These are phyloP conservation scores for Campylomormyrus tamandua DNA, from an alignment of 2,113 vertebrate genomes.

Conservation along the genomic window DNA sequence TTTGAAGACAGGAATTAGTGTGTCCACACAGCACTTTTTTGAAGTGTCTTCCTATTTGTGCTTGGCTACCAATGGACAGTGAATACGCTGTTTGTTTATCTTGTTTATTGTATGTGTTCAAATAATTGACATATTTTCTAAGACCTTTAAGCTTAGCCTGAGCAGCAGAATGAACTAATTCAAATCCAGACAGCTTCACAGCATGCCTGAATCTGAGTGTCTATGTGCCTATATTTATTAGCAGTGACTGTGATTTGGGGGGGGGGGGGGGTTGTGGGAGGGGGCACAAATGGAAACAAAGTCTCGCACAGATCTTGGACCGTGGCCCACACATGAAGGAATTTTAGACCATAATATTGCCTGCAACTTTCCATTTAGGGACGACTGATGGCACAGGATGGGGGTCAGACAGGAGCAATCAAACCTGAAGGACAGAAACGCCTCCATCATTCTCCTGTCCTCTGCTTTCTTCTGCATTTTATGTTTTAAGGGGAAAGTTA, in stretches of 20 bases:
- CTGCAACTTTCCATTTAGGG: background rate
- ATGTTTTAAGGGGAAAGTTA: background rate
- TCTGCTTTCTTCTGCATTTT: background rate
- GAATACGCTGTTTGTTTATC: background rate
- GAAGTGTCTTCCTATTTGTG: background rate
- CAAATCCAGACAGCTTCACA: background rate
- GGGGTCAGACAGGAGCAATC: conserved; percentile 5
- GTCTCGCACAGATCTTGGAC: background rate
- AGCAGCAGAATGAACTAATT: background rate
- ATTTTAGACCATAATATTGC: background rate
- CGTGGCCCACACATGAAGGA: conserved; percentile 8
- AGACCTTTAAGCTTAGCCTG: background rate
- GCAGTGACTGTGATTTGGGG: background rate
- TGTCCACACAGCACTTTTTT: background rate
- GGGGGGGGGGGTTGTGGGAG: background rate
- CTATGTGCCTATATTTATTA: background rate
- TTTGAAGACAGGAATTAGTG: background rate
- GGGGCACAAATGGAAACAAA: background rate
- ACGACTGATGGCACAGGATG: background rate
- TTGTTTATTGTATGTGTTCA: background rate
- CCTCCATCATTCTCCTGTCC: background rate
- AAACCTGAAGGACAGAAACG: background rate
- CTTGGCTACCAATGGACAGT: background rate
- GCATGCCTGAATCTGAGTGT: background rate
- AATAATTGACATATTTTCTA: background rate